Conservation (phyloP, 2,888 invertebrate genomes). For the Tenthredo livida region DNA sequence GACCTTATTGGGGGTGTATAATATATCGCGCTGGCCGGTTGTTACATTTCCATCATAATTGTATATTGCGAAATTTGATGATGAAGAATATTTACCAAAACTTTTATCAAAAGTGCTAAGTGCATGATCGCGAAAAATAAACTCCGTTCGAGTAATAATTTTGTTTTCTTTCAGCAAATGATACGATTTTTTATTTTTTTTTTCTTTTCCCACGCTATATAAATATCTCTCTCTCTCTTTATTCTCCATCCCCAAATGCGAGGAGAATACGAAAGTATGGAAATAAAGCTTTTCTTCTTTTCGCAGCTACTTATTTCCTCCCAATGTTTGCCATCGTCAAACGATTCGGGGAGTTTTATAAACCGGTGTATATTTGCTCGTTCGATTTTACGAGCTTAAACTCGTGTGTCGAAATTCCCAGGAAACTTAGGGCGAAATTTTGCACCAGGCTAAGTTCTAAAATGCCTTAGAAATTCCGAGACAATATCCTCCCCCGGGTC, state of each 20-base stretch:
- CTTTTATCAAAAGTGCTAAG: neutral
- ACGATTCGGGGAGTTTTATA: conserved; percentile 25
- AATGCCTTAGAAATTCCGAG: neutral
- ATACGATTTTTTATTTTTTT: neutral
- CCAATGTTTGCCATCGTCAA: neutral
- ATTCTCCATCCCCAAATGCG: neutral
- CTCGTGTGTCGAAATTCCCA: neutral
- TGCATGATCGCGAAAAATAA: neutral
- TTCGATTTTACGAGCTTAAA: neutral
- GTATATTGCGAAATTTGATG: neutral
- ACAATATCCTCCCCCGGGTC: neutral
- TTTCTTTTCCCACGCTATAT: neutral
- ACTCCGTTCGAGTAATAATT: neutral
- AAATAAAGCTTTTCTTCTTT: conserved; percentile 17
- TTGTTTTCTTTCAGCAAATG: neutral
- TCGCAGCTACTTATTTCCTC: neutral
- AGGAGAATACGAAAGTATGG: conserved; percentile 7
- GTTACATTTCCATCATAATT: neutral
- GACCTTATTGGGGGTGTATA: neutral
- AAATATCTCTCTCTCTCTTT: neutral
- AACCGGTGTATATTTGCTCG: conserved; percentile 13
- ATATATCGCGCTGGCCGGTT: neutral
- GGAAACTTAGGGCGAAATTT: neutral
- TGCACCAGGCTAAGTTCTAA: neutral
- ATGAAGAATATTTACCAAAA: neutral